Conservation (phyloP, 2,797 vertebrate species). For the Helicolenus hilgendorfi region DNA sequence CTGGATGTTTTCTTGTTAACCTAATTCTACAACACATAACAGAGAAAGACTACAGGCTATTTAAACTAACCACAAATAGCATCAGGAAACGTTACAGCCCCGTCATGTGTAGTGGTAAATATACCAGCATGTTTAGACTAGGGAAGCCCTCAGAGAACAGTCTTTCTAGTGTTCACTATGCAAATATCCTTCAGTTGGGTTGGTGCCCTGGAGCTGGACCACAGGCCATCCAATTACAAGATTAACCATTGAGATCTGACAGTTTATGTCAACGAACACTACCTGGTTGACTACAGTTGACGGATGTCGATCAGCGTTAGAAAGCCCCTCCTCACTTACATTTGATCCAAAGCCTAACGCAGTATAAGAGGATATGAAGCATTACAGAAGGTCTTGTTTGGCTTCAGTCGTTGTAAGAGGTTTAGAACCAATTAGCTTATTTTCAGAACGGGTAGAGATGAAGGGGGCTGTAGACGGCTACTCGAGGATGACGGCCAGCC, state of each 20-base stretch:
- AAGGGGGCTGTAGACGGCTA: neutral
- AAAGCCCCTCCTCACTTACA: slow-evolving; percentile 3
- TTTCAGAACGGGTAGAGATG: slow-evolving; percentile 12
- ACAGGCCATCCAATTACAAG: slow-evolving; percentile 38
- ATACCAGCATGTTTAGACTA: slow-evolving; percentile 25
- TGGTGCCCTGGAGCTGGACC: slow-evolving; percentile 40
- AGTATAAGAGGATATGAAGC: slow-evolving; percentile 61
- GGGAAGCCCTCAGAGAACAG: slow-evolving; percentile 61
- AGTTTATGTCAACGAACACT: slow-evolving; percentile 55
- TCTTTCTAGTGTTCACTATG: slow-evolving; percentile 59
- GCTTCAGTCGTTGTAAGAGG: slow-evolving; percentile 65
- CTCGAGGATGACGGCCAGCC: neutral
- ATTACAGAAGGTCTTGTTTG: slow-evolving; percentile 41
- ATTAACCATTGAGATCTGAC: slow-evolving; percentile 54
- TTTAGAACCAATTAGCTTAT: slow-evolving; percentile 75
- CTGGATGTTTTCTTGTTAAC: neutral
- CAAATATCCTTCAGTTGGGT: slow-evolving; percentile 55
- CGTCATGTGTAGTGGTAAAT: slow-evolving; percentile 30
- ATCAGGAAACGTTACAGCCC: slow-evolving; percentile 14
- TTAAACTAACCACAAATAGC: slow-evolving; percentile 34
- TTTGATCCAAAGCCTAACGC: slow-evolving; percentile 32
- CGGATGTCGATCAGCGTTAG: neutral
- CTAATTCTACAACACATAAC: neutral
- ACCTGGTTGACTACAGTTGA: slow-evolving; percentile 4
- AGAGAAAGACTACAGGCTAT: slow-evolving; percentile 4